Conservation (phyloP, 1,140 invertebrate genomes). For the Drosophila watanabei region DNA sequence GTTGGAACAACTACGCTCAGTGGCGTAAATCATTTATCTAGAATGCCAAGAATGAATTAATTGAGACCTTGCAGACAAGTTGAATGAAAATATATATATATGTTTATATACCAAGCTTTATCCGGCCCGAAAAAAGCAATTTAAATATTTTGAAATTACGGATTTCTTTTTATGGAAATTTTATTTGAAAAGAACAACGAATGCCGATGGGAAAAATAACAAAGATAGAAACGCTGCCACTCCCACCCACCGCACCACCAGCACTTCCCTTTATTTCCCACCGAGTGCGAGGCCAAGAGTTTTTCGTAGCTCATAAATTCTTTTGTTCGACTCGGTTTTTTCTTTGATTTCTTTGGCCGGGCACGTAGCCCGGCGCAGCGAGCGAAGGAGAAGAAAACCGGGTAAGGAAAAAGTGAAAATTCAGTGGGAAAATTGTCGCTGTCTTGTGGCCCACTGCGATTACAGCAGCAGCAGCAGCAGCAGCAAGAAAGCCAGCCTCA, state of each 20-base stretch:
- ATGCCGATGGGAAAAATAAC: slow-evolving; percentile 71
- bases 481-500: slow-evolving; percentile 50
- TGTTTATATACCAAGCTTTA: slow-evolving; percentile 29
- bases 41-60: slow-evolving; percentile 43
- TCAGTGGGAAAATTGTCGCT: slow-evolving; percentile 81
- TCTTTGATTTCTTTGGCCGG: slow-evolving; percentile 65
- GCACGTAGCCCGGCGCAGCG: slow-evolving; percentile 15
- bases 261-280: slow-evolving; percentile 11
- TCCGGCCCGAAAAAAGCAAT: slow-evolving; percentile 36
- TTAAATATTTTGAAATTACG: slow-evolving; percentile 62
- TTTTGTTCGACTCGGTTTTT: slow-evolving; percentile 64
- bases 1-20: slow-evolving; percentile 10
- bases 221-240: slow-evolving; percentile 45
- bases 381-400: slow-evolving; percentile 36
- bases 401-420: slow-evolving; percentile 72
- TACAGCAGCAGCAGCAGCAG: slow-evolving; percentile 34
- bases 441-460: slow-evolving; percentile 62
- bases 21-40: slow-evolving; percentile 42
- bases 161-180: slow-evolving; percentile 73
- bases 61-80: slow-evolving; percentile 42
- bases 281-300: slow-evolving; percentile 55
- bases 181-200: slow-evolving; percentile 61
- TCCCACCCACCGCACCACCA: slow-evolving; percentile 1
- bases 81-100: slow-evolving; percentile 23
- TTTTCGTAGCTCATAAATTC: slow-evolving; percentile 74